These are phyloP conservation scores for Pardosa pseudoannulata DNA, from an alignment of 2,888 invertebrate genomes.

Conservation along the genomic window DNA sequence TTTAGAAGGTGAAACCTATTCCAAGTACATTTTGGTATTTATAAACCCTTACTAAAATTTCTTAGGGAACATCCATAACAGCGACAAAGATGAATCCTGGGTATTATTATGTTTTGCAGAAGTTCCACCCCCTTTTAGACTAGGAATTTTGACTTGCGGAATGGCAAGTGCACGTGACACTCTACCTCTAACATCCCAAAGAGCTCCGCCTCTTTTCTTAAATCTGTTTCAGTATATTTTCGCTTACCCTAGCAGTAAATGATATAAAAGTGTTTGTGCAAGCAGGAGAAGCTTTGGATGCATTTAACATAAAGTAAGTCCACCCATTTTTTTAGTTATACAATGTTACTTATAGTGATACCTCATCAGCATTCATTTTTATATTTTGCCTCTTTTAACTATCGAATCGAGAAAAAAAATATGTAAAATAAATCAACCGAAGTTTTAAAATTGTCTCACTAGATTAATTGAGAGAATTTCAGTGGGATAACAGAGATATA, in stretches of 20 bases:
- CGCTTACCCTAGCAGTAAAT: neutral
- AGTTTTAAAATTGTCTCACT: too few species aligned
- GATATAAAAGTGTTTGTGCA: neutral
- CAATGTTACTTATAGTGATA: too few species aligned
- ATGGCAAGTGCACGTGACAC: neutral
- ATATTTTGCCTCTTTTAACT: too few species aligned
- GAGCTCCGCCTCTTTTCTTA: neutral
- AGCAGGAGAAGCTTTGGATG: neutral
- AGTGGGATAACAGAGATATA: too few species aligned
- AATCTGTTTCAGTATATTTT: neutral
- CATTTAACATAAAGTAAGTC: neutral
- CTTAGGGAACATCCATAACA: neutral
- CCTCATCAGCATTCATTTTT: too few species aligned
- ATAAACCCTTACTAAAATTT: constrained; percentile 4
- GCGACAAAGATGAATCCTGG: neutral
- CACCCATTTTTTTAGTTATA: neutral
- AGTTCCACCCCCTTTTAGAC: neutral
- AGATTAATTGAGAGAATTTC: too few species aligned
- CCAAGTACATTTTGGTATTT: neutral
- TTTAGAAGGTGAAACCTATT: neutral
- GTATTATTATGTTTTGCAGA: neutral
- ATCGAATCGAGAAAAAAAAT: too few species aligned
- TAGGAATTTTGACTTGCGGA: neutral
- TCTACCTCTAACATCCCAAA: neutral
- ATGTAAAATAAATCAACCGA: too few species aligned